A percentile compares a stretch with the other conserved stretches of the same genome.
Conservation (phyloP, 2,113 vertebrate genomes). For the Leptobrachium leishanense region DNA sequence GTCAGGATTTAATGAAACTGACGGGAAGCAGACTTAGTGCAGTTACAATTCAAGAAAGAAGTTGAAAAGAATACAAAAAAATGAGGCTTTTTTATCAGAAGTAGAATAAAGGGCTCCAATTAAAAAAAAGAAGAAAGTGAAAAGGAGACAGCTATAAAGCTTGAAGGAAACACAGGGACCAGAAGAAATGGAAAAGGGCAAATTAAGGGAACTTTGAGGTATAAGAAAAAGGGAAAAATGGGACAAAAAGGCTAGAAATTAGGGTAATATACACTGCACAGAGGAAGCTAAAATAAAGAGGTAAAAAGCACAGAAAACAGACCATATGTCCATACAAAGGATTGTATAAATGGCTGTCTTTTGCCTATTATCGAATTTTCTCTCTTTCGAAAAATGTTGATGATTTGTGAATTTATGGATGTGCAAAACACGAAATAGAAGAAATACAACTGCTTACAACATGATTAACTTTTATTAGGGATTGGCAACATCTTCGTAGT, state of each 20-base stretch:
- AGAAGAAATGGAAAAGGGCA: constrained; percentile 34
- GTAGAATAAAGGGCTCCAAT: constrained; percentile 51
- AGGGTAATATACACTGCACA: constrained; percentile 41
- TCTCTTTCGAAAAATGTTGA: too few species aligned
- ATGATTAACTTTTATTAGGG: too few species aligned
- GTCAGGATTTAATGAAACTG: constrained; percentile 55
- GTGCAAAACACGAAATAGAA: too few species aligned
- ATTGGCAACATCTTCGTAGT: too few species aligned
- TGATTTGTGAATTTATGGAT: too few species aligned
- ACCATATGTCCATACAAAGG: background rate
- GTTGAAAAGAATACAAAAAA: constrained; percentile 53
- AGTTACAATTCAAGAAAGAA: constrained; percentile 51
- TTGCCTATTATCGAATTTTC: background rate
- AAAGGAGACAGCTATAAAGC: constrained; percentile 21
- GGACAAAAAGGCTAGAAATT: background rate
- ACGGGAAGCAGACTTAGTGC: constrained; percentile 56
- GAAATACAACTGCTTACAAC: too few species aligned
- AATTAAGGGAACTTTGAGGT: constrained; percentile 34
- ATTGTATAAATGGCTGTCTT: background rate
- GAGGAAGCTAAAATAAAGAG: constrained; percentile 33
- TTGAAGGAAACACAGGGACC: constrained; percentile 36
- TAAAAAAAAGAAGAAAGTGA: constrained; percentile 40
- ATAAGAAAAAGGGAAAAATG: background rate
- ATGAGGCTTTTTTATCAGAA: constrained; percentile 54
- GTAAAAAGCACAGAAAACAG: constrained; percentile 54